phyloP scores from a whole-genome alignment of 2,113 vertebrate genomes.

The Varanus salvator region DNA sequence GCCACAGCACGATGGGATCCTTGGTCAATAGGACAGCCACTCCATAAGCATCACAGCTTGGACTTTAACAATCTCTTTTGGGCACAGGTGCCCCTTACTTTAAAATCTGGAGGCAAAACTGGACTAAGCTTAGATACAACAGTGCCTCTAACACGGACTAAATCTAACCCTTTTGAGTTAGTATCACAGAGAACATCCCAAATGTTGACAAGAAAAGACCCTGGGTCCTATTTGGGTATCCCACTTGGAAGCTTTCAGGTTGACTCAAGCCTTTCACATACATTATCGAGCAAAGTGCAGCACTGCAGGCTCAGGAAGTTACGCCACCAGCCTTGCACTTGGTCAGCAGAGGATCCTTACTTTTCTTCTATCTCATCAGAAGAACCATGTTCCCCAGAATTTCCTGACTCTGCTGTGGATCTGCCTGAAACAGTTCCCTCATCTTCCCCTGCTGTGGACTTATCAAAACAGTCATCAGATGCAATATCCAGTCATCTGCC shows the following conservation, averaged over 20 bases:
- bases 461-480: slow-evolving; percentile 2
- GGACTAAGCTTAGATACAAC: slow-evolving; percentile 36
- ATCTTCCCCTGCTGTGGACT: not conserved
- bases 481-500: not conserved
- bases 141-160: slow-evolving; percentile 60
- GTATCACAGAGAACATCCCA: slow-evolving; percentile 32
- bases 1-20: rapidly evolving
- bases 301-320: not conserved
- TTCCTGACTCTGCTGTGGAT: slow-evolving; percentile 37
- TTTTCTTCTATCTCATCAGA: slow-evolving; percentile 71
- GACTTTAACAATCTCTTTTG: slow-evolving; percentile 55
- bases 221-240: slow-evolving; percentile 22
- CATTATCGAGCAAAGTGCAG: rapidly evolving
- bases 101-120: not conserved
- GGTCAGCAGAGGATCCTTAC: slow-evolving; percentile 77
- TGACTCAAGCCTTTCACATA: slow-evolving; percentile 41
- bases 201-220: slow-evolving; percentile 10
- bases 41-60: slow-evolving; percentile 73
- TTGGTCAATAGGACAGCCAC: slow-evolving; percentile 26
- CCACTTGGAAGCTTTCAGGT: slow-evolving; percentile 7
- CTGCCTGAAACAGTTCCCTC: slow-evolving; percentile 26
- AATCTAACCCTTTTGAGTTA: slow-evolving; percentile 72
- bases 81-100: slow-evolving; percentile 18
- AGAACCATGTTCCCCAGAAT: slow-evolving; percentile 25
- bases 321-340: slow-evolving; percentile 30